Conservation (phyloP, 2,113 vertebrate genomes). For the Oriolus oriolus region DNA sequence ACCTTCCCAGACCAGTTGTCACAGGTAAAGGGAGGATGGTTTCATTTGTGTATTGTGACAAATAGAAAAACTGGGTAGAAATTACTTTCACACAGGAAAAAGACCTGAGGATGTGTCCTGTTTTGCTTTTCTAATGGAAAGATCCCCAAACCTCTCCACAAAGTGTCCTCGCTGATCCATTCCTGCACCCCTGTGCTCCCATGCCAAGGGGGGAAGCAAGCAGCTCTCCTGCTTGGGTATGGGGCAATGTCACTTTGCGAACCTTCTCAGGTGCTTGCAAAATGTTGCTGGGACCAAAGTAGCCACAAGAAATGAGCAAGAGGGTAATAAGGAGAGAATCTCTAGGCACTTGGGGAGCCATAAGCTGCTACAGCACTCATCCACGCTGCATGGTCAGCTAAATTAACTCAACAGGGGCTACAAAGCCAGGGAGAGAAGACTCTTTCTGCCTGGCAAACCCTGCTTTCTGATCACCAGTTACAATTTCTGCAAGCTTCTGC, state of each 20-base stretch:
- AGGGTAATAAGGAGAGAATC: background rate
- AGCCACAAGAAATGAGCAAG: background rate
- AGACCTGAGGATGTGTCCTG: background rate
- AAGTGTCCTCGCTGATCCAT: fast-evolving
- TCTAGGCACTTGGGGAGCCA: background rate
- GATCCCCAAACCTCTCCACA: background rate
- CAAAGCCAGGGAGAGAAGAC: background rate
- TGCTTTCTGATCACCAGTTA: background rate
- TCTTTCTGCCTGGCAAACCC: background rate
- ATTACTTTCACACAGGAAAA: background rate
- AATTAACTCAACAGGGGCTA: background rate
- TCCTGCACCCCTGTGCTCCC: background rate
- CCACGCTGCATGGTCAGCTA: background rate
- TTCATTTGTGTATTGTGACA: background rate
- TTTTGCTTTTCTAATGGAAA: background rate
- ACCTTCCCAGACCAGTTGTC: background rate
- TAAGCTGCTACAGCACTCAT: background rate
- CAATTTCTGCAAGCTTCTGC: background rate
- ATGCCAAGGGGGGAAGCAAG: fast-evolving
- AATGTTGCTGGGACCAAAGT: background rate
- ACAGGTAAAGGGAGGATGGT: background rate
- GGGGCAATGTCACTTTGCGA: background rate
- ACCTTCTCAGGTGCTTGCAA: background rate
- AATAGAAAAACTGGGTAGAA: background rate
- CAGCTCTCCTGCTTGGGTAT: background rate